phyloP scores from a whole-genome alignment of 2,113 vertebrate species.

The Actinemys pallida region DNA sequence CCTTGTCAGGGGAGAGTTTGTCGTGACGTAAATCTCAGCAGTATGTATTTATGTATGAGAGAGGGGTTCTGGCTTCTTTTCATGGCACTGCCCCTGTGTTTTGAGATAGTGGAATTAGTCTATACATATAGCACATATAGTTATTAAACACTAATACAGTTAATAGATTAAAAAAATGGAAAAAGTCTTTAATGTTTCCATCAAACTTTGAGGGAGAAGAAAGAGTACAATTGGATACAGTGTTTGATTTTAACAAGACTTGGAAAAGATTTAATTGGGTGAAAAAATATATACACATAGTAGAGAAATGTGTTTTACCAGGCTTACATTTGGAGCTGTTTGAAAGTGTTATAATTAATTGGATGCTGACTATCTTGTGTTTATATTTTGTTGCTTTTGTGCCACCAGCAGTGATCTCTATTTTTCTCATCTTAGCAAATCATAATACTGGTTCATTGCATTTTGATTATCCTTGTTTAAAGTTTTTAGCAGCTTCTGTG shows the following conservation, averaged over 20 bases:
- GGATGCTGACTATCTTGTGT: not conserved
- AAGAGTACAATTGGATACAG: not conserved
- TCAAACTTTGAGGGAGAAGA: not conserved
- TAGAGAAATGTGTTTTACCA: slow-evolving; percentile 4
- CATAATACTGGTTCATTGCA: not conserved
- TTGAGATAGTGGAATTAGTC: slow-evolving; percentile 1
- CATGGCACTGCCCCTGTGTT: not conserved
- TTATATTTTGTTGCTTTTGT: slow-evolving; percentile 2
- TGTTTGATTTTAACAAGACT: not conserved
- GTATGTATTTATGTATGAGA: not conserved
- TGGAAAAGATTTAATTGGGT: slow-evolving; percentile 2
- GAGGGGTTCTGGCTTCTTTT: not conserved
- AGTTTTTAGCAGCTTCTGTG: slow-evolving; percentile 33
- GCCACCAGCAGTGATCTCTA: slow-evolving; percentile 6
- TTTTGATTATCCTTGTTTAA: slow-evolving; percentile 54
- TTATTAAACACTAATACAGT: slow-evolving; percentile 18
- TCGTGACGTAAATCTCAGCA: not conserved
- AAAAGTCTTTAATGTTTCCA: not conserved
- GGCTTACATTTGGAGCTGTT: not conserved
- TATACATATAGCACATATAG: slow-evolving; percentile 8
- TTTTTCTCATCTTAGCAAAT: slow-evolving; percentile 30
- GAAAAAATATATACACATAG: not conserved
- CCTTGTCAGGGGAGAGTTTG: slow-evolving; percentile 32
- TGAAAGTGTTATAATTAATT: not conserved
- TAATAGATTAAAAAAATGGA: not conserved